These are phyloP conservation scores for Acholoe squamosa DNA, from an alignment of 2,888 invertebrate genomes.

Conservation along the genomic window DNA sequence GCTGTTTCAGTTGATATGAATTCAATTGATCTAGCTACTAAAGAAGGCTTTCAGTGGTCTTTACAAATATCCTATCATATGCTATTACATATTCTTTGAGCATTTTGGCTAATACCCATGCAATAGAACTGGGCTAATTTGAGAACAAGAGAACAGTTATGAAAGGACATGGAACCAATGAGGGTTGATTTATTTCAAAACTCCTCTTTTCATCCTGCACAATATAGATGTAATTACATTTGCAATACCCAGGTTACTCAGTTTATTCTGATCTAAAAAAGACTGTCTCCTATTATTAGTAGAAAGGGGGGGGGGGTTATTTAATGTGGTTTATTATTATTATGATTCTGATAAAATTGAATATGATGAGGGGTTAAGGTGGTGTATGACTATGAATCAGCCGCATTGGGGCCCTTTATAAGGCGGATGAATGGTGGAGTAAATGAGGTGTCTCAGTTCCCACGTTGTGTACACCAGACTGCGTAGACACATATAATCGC, in stretches of 20 bases:
- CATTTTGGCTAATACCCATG: neutral
- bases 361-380: too few species aligned
- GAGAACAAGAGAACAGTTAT: neutral
- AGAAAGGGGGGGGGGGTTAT: too few species aligned
- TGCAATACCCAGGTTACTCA: too few species aligned
- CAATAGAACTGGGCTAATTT: neutral
- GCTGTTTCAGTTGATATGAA: neutral
- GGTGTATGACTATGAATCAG: too few species aligned
- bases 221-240: too few species aligned
- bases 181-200: too few species aligned
- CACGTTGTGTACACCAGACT: neutral
- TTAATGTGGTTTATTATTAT: too few species aligned
- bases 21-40: neutral
- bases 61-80: neutral
- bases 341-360: too few species aligned
- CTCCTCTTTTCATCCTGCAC: too few species aligned
- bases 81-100: neutral
- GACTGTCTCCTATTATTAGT: too few species aligned
- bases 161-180: too few species aligned
- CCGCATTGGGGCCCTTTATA: neutral
- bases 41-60: neutral
- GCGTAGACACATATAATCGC: slow-evolving; percentile 21
- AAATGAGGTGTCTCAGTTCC: neutral
- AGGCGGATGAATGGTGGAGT: neutral
- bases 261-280: too few species aligned